phyloP scores from a whole-genome alignment of 2,888 invertebrate species.

The Macropis europaea region DNA sequence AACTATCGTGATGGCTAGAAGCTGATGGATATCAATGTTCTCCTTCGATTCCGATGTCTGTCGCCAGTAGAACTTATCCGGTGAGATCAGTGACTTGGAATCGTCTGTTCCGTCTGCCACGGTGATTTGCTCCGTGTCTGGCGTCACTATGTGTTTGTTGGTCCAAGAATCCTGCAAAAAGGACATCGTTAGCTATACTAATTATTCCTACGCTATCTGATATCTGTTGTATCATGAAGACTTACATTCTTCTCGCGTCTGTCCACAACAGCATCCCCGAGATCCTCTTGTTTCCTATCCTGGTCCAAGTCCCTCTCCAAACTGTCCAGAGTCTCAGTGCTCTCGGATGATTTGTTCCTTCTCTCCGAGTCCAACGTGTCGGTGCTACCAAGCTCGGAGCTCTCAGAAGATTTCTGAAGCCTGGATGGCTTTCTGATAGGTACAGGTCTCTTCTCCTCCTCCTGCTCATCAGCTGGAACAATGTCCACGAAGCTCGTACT shows the following conservation, averaged over 20 bases:
- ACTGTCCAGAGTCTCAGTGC: constrained; percentile 77
- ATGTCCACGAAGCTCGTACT: constrained; percentile 69
- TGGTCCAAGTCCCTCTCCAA: constrained; percentile 75
- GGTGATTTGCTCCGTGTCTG: constrained; percentile 63
- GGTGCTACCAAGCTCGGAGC: constrained; percentile 77
- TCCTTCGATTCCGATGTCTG: constrained; percentile 74
- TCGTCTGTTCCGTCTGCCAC: constrained; percentile 69
- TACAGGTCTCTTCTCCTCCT: constrained; percentile 61
- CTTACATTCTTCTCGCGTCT: constrained; percentile 72
- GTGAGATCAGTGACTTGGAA: constrained; percentile 64
- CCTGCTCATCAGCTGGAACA: constrained; percentile 53
- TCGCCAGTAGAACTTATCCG: constrained; percentile 74
- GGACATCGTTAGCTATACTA: not conserved
- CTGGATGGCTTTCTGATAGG: constrained; percentile 66
- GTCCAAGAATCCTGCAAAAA: constrained; percentile 70
- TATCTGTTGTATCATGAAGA: not conserved
- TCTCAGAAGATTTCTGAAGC: constrained; percentile 76
- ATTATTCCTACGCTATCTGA: not conserved
- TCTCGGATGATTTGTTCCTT: constrained; percentile 75
- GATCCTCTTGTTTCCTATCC: constrained; percentile 70
- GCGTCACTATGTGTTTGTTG: constrained; percentile 43
- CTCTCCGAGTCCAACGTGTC: constrained; percentile 76
- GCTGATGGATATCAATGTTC: constrained; percentile 74
- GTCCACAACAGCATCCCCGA: constrained; percentile 64
- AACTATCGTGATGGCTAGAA: constrained; percentile 75